Base-by-base conservation (phyloP, 2,797 vertebrate species). In the Manis crassicaudata region DNA sequence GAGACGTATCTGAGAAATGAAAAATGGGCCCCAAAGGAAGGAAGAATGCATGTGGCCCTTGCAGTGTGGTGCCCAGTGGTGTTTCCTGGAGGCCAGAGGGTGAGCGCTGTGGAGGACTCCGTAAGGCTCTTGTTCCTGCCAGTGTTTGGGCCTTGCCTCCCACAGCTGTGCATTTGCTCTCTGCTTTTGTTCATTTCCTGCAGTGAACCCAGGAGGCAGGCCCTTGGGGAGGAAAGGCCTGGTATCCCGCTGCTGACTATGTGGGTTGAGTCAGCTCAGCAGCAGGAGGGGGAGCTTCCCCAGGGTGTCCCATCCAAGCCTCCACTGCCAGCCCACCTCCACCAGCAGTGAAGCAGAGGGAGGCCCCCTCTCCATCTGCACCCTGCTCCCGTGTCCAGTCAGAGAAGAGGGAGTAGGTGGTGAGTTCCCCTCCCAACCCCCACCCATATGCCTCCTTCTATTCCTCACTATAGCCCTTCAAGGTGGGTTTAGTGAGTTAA, bases 21-120 rank as follows among this genome's bases (percentile, higher is more conserved):
- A 67, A n/a, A 93, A 25, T 10, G 18, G n/a, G 10, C 27, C 32
- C 9, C 7, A 46, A n/a, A 18, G 21, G 72, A 56, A n/a, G 25
- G 27, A 37, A 8, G 27, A 29, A 18, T 0, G 1, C 7, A 1
- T 1, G 7, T 20, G 6, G 6, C 8, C 29, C 68, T 16, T n/a
- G 13, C 18, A 12, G 25, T 14, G 7, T 0, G 1, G 21, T 8
- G n/a, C 6, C 14, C 1, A 0, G 27, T 10, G 32, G 5, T 18
- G 43, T 52, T 86, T 70, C 27, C 25, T 37, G 84, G 58, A 40
- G 17, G 5, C 37, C 29, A 58, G 25, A 12, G 43, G 43, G 43
- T 13, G 20, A 29, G 29, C 2, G 27, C 43, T 1, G 0, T 11
- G 14, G n/a, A 11, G 2, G 3, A 12, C 21, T 25, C 68, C 2